phyloP scores from a whole-genome alignment of 2,113 vertebrate species.

The Prolemur simus region DNA sequence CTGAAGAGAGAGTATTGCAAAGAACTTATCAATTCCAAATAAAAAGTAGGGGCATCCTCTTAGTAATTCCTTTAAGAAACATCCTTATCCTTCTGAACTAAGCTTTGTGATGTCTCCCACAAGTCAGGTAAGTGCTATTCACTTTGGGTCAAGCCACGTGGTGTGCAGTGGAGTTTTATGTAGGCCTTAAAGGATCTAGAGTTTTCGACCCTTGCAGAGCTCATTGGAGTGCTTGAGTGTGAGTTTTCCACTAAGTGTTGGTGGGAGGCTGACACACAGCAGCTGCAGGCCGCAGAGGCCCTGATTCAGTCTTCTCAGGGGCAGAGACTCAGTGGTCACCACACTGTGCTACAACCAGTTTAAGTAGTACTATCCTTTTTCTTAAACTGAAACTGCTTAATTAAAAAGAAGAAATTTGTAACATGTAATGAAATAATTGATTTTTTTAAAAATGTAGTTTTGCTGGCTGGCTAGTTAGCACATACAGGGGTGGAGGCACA shows the following conservation, averaged over 20 bases:
- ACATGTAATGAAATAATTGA: background rate
- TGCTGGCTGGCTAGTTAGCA: no score
- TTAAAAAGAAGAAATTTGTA: conserved; percentile 6
- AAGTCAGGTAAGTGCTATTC: background rate
- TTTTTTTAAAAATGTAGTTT: background rate
- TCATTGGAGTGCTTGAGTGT: background rate
- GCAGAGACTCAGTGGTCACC: background rate
- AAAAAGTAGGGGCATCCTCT: background rate
- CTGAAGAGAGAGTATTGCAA: background rate
- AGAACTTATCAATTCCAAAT: background rate
- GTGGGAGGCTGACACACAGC: no score
- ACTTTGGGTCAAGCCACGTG: background rate
- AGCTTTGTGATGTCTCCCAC: background rate
- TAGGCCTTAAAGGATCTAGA: background rate
- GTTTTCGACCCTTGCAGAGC: background rate
- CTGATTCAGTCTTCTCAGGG: background rate
- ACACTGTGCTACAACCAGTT: background rate
- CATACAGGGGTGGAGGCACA: no score
- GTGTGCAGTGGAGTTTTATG: background rate
- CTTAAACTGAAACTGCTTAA: background rate
- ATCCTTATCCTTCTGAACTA: background rate
- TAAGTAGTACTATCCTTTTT: background rate
- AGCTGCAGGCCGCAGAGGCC: background rate
- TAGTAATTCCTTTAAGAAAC: background rate
- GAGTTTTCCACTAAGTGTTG: background rate